Percentiles rank a stretch among this genome's conserved stretches.
Conservation (phyloP, 2,797 vertebrate genomes). For the Macropus fuliginosus region DNA sequence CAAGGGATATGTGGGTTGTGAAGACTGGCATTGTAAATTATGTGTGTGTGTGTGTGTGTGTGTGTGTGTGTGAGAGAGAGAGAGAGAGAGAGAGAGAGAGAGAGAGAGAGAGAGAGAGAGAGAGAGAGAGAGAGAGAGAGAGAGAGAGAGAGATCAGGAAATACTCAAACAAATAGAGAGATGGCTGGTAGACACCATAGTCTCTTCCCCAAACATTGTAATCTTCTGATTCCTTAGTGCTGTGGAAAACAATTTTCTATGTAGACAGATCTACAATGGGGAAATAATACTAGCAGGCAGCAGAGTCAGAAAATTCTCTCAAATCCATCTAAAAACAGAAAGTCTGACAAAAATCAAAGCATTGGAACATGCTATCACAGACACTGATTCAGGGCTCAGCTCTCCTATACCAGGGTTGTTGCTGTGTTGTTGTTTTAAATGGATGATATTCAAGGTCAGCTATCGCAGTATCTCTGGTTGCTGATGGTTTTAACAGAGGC, state of each 20-base stretch:
- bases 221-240: conserved; percentile 36
- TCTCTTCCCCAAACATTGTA: conserved; percentile 47
- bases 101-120: conserved; percentile 29
- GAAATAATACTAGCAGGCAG: conserved; percentile 64
- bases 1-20: not conserved
- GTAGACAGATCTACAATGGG: conserved; percentile 57
- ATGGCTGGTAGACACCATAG: conserved; percentile 26
- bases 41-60: not conserved
- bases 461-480: conserved; percentile 58
- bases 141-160: conserved; percentile 42
- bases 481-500: conserved; percentile 50
- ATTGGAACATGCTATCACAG: conserved; percentile 29
- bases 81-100: too few relatives aligned
- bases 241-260: conserved; percentile 73
- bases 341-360: conserved; percentile 63
- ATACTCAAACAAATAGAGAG: conserved; percentile 55
- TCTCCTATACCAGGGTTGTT: conserved; percentile 15
- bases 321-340: conserved; percentile 59
- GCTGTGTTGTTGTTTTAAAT: conserved; percentile 39
- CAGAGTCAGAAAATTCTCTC: conserved; percentile 59
- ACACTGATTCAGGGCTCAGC: conserved; percentile 43
- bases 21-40: conserved; percentile 51
- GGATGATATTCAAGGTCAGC: conserved; percentile 60
- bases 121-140: too few relatives aligned
- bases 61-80: not conserved